These are phyloP conservation scores for Mystacides longicornis DNA, from an alignment of 2,888 invertebrate genomes.

Conservation along the genomic window DNA sequence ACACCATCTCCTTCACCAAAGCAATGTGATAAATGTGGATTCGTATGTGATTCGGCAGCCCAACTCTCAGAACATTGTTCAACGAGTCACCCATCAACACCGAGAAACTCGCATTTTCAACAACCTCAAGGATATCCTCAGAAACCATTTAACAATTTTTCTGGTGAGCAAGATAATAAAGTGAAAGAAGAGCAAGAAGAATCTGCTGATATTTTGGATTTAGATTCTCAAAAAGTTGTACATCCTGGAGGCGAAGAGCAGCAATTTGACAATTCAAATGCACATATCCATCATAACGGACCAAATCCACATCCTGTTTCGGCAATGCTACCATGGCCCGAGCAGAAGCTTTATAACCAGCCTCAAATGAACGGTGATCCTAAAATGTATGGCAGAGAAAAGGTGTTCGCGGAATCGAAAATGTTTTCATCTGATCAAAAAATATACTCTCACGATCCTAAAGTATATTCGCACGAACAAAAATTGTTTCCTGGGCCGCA, in stretches of 20 bases:
- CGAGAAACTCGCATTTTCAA: slow-evolving; percentile 40
- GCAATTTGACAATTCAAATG: slow-evolving; percentile 38
- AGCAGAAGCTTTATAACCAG: slow-evolving; percentile 42
- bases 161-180: slow-evolving; percentile 41
- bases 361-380: slow-evolving; percentile 44
- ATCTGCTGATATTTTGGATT: slow-evolving; percentile 74
- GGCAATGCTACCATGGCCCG: slow-evolving; percentile 51
- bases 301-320: slow-evolving; percentile 47
- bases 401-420: slow-evolving; percentile 46
- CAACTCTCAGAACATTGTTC: slow-evolving; percentile 69
- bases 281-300: slow-evolving; percentile 39
- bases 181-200: slow-evolving; percentile 61
- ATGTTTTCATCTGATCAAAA: slow-evolving; percentile 40
- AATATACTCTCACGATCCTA: slow-evolving; percentile 46
- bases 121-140: slow-evolving; percentile 46
- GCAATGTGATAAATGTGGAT: slow-evolving; percentile 81
- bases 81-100: slow-evolving; percentile 49
- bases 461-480: slow-evolving; percentile 40
- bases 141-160: slow-evolving; percentile 44
- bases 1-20: slow-evolving; percentile 65
- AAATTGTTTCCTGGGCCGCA: slow-evolving; percentile 44
- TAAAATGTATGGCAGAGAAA: slow-evolving; percentile 43
- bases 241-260: slow-evolving; percentile 55
- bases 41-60: slow-evolving; percentile 66
- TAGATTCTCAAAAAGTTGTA: slow-evolving; percentile 86